Percentiles rank a stretch among this genome's conserved stretches.
Evolutionary conservation across 2,888 invertebrate genomes (phyloP).

Genomic region (Eristalis intricaria): DNA sequence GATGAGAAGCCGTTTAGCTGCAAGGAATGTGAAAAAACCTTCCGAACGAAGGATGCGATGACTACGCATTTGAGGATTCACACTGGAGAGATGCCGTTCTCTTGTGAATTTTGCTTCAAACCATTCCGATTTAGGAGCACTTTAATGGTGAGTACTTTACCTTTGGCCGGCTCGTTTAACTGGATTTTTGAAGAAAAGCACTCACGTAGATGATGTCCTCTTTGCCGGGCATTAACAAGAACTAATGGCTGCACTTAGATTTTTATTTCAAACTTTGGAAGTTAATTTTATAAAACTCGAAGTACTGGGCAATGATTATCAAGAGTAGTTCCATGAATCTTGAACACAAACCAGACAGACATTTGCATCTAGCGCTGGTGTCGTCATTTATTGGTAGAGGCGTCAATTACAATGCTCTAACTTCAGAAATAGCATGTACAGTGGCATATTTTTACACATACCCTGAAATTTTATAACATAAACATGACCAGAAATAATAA

Average conservation of each 20-base stretch:
- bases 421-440: too few relatives aligned
- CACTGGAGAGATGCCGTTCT: slow-evolving; percentile 89
- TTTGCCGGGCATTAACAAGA: background rate
- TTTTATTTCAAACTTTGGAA: background rate
- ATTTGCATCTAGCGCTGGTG: too few relatives aligned
- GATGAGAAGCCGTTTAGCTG: slow-evolving; percentile 85
- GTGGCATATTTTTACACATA: too few relatives aligned
- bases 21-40: slow-evolving; percentile 84
- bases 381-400: too few relatives aligned
- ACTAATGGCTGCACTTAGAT: background rate
- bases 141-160: slow-evolving; percentile 82
- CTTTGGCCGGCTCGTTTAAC: background rate
- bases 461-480: too few relatives aligned
- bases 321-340: too few relatives aligned
- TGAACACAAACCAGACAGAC: too few relatives aligned
- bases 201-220: background rate
- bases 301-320: background rate
- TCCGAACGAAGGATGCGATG: slow-evolving; percentile 87
- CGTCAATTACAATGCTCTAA: too few relatives aligned
- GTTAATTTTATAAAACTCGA: background rate
- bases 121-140: slow-evolving; percentile 89
- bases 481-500: too few relatives aligned
- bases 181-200: background rate
- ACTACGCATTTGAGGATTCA: slow-evolving; percentile 89
- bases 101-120: slow-evolving; percentile 89